Conservation (phyloP, 1,140 invertebrate species). For the Bombus polaris region DNA sequence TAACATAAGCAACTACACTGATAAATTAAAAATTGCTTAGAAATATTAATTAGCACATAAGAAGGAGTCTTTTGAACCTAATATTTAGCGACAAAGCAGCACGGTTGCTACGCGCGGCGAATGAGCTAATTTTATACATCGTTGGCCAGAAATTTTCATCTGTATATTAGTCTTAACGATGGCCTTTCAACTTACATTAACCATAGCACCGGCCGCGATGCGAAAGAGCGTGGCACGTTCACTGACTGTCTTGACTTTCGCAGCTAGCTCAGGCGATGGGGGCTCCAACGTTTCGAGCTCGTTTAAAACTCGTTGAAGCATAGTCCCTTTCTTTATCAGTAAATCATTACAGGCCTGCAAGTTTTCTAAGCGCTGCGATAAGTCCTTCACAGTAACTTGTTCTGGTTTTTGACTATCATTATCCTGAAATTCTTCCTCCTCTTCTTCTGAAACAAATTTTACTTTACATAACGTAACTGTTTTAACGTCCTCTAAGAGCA, state of each 20-base stretch:
- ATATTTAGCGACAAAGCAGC: not conserved
- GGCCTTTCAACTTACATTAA: constrained; percentile 89
- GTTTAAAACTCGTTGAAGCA: constrained; percentile 91
- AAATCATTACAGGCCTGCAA: constrained; percentile 95
- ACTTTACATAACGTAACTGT: constrained; percentile 16
- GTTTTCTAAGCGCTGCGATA: constrained; percentile 90
- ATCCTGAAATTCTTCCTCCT: constrained; percentile 89
- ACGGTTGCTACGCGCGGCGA: no score
- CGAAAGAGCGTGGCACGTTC: constrained; percentile 96
- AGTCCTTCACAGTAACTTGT: constrained; percentile 83
- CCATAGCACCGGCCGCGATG: constrained; percentile 97
- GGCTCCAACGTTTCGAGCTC: constrained; percentile 91
- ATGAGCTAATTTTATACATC: not conserved
- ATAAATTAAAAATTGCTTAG: not conserved
- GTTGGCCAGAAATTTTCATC: constrained; percentile 7
- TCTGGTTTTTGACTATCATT: constrained; percentile 80
- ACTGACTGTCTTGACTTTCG: constrained; percentile 90
- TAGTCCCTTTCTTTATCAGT: constrained; percentile 93
- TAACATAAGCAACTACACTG: no score
- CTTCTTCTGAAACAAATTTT: constrained; percentile 87
- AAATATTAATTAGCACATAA: not conserved
- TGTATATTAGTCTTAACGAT: constrained; percentile 20
- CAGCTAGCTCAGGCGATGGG: constrained; percentile 83
- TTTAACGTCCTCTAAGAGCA: not conserved
- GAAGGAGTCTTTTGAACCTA: not conserved